Percentiles rank a stretch among this genome's conserved stretches.
Conservation (phyloP, 2,113 vertebrate genomes). For the Chloropsis cyanopogon region DNA sequence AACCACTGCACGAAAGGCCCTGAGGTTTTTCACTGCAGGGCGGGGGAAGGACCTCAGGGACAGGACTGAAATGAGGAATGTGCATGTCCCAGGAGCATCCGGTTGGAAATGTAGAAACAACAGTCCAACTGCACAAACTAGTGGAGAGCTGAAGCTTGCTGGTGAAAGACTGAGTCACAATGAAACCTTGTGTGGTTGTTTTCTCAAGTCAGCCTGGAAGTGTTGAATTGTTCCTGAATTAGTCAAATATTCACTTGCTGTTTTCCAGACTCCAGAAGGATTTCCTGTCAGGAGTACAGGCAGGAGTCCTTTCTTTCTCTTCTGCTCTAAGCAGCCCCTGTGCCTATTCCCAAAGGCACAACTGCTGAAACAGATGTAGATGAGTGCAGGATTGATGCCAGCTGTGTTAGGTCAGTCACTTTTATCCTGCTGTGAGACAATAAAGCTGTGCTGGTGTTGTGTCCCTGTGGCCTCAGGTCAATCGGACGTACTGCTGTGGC, state of each 20-base stretch:
- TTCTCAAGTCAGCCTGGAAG: neutral
- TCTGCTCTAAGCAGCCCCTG: neutral
- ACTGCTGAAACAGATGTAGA: neutral
- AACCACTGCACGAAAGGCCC: neutral
- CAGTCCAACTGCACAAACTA: neutral
- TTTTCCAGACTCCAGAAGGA: neutral
- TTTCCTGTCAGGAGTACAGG: neutral
- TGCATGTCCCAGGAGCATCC: accelerated
- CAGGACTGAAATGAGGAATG: neutral
- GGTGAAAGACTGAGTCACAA: neutral
- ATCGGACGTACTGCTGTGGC: conserved; percentile 93
- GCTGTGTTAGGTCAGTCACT: neutral
- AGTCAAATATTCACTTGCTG: neutral
- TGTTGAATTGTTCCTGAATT: neutral
- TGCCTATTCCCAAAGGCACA: neutral
- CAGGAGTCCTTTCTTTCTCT: neutral
- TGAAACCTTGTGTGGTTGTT: neutral
- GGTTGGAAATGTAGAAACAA: neutral
- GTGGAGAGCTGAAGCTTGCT: neutral
- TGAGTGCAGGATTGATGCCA: neutral
- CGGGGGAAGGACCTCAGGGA: neutral
- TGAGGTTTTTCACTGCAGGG: neutral
- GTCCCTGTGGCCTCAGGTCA: conserved; percentile 76
- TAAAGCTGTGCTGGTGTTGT: neutral
- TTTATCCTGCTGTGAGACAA: neutral